Base-by-base conservation (phyloP, 2,888 invertebrate genomes). In the Odontocolon sp. region DNA sequence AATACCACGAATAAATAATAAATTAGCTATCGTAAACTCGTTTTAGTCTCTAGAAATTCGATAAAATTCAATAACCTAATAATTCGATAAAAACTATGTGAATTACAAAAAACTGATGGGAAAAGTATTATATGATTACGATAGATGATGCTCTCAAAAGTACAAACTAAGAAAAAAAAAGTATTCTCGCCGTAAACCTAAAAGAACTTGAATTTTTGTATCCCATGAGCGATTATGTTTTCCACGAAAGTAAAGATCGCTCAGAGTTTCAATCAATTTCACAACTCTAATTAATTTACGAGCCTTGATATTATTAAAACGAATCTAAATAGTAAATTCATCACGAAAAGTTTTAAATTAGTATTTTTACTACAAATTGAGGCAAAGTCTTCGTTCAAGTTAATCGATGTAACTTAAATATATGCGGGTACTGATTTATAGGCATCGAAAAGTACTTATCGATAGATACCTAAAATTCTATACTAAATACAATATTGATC, bases 1-100 rank as follows among this genome's bases (percentile, higher is more conserved):
- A 63, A 54, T 45, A 77, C 69, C 72, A 70, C 70, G 45, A 80
- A 80, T 80, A 80, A 79, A 80, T 80, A 80, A 78, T 80, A 80
- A 79, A 80, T 76, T 77, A 79, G 40, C 70, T 56, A 72, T 38
- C 6, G 38, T 68, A 66, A 45, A 63, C 45, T 23, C 26, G 14
- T 36, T 66, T 45, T 45, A 66, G 36, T 66, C 47, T 47, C 57
- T 63, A 70, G 50, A 70, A 71, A 75, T 72, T 68, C 67, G 66
- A 28, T 73, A 59, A 54, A 77, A 52, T 77, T 59, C 36, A 67
- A 63, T 69, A 61, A 38, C 66, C 68, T 70, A 72, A 40, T 67
- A 63, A 72, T 67, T 72, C 52, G 52, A 67, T 68, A 40, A 52
- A 73, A 78, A 71, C 59, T 76, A 72, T 59, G 38, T 68, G 64